Evolutionary conservation across 2,888 invertebrate genomes (phyloP).

Genomic region (Cylindroiulus punctatus): DNA sequence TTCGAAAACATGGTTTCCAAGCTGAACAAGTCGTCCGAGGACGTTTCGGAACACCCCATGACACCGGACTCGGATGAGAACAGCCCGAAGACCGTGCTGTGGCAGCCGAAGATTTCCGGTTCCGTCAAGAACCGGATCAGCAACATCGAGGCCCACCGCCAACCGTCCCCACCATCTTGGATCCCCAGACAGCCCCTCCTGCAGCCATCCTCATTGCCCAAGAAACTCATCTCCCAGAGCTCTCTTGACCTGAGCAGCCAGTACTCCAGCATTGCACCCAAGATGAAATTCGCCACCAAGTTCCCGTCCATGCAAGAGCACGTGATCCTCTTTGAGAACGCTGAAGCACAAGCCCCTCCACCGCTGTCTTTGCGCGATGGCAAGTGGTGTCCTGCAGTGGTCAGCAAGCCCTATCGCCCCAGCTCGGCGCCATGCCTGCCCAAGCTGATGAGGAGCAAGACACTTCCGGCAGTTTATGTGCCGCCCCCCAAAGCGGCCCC

Average conservation of each 20-base stretch:
- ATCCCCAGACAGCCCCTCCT: not conserved
- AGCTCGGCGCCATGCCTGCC: not conserved
- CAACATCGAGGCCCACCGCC: conserved; percentile 48
- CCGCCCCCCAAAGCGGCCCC: not conserved
- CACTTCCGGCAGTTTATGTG: conserved; percentile 51
- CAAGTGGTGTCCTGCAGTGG: conserved; percentile 50
- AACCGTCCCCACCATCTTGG: not conserved
- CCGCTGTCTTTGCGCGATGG: not conserved
- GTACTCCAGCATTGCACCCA: not conserved
- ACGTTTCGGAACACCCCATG: not conserved
- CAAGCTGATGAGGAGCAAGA: conserved; percentile 51
- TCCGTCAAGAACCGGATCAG: conserved; percentile 49
- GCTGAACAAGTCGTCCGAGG: conserved; percentile 49
- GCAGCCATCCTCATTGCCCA: not conserved
- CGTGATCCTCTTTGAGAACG: not conserved
- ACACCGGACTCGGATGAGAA: not conserved
- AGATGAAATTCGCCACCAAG: conserved; percentile 14
- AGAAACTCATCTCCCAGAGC: conserved; percentile 7
- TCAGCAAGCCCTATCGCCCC: conserved; percentile 53
- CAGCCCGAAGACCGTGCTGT: conserved; percentile 40
- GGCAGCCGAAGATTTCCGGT: conserved; percentile 47
- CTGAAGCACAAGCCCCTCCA: not conserved
- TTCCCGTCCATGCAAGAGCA: not conserved
- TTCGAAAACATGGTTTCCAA: conserved; percentile 51
- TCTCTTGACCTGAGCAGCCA: not conserved